Conservation (phyloP, 2,113 vertebrate genomes). For the Jaculus jaculus region DNA sequence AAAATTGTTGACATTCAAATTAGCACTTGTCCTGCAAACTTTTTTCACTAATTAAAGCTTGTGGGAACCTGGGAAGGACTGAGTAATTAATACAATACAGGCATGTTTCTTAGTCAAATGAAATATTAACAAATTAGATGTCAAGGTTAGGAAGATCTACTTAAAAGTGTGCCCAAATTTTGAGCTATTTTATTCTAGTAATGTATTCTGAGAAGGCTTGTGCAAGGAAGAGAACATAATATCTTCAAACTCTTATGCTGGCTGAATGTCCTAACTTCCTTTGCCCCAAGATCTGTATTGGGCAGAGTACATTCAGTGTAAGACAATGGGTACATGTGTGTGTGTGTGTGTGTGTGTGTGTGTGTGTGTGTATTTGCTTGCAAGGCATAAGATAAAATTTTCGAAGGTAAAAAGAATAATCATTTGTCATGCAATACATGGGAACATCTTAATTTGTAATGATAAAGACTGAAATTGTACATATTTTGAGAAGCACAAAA, state of each 20-base stretch:
- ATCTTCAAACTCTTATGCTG: fast-evolving
- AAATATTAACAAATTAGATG: slow-evolving; percentile 50
- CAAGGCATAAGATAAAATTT: neutral
- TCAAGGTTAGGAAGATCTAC: slow-evolving; percentile 19
- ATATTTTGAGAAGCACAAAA: neutral
- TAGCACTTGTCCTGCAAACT: slow-evolving; percentile 66
- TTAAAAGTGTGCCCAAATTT: neutral
- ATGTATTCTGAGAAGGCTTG: neutral
- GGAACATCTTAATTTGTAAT: neutral
- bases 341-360: neutral
- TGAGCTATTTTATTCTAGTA: neutral
- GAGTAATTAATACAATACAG: slow-evolving; percentile 56
- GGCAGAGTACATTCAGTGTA: neutral
- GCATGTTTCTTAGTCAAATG: slow-evolving; percentile 43
- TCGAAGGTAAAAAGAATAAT: neutral
- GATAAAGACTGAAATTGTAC: neutral
- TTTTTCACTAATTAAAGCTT: slow-evolving; percentile 67
- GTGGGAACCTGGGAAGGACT: slow-evolving; percentile 47
- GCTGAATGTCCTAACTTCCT: too few relatives aligned
- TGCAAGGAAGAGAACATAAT: neutral
- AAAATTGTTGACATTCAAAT: slow-evolving; percentile 71
- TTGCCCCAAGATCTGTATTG: neutral
- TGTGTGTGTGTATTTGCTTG: neutral
- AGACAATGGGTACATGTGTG: neutral
- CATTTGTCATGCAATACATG: neutral